Evolutionary conservation across 2,797 vertebrate genomes (phyloP).

Genomic region (Columba guinea): DNA sequence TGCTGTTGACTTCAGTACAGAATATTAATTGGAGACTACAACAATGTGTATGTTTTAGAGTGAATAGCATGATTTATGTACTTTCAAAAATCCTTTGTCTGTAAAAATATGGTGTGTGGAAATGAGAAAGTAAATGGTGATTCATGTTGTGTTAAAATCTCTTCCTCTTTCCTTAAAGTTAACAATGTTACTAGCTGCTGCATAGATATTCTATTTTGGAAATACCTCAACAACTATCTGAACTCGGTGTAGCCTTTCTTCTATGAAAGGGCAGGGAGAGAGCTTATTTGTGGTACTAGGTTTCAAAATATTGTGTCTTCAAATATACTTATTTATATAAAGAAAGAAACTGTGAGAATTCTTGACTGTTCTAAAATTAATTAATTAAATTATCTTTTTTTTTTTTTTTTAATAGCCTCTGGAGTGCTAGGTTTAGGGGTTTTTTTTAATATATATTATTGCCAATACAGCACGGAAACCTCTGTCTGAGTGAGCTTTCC

Average conservation of each 20-base stretch:
- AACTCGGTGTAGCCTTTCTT: background rate
- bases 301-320: background rate
- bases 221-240: background rate
- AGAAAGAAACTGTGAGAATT: background rate
- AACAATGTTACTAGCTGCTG: background rate
- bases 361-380: background rate
- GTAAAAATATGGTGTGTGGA: background rate
- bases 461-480: background rate
- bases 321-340: background rate
- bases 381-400: background rate
- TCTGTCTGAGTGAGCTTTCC: background rate
- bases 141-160: background rate
- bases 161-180: background rate
- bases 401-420: background rate
- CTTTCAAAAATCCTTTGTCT: background rate
- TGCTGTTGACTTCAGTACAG: background rate
- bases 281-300: background rate
- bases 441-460: background rate
- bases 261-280: background rate
- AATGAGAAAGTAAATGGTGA: background rate
- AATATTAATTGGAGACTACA: background rate
- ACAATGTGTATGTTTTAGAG: background rate
- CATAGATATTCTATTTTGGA: background rate
- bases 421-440: accelerated
- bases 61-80: background rate